These are phyloP conservation scores for Euleptes europaea DNA, from an alignment of 2,113 vertebrate genomes.

Conservation along the genomic window DNA sequence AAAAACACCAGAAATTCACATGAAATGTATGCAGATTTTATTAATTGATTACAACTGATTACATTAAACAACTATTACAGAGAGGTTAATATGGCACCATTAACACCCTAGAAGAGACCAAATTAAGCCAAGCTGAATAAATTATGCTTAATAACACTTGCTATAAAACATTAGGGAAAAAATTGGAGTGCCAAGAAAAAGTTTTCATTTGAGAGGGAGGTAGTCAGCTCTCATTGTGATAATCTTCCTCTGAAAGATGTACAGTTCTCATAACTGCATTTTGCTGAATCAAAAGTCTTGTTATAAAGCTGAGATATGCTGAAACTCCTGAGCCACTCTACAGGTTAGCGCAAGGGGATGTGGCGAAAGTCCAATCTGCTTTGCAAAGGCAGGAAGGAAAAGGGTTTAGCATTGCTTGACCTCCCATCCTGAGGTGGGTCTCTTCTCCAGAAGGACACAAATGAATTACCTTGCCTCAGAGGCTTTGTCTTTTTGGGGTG, in stretches of 20 bases:
- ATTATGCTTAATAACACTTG: background rate
- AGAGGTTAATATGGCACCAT: background rate
- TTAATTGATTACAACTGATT: background rate
- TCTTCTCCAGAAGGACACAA: slow-evolving; percentile 7
- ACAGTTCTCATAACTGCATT: too few species aligned
- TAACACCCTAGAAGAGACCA: background rate
- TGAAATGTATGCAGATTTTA: background rate
- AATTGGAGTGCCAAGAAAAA: background rate
- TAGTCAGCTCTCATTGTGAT: background rate
- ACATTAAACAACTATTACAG: too few species aligned
- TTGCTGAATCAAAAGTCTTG: background rate
- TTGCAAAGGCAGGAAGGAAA: slow-evolving; percentile 33
- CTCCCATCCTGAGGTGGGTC: slow-evolving; percentile 2
- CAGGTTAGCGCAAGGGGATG: background rate
- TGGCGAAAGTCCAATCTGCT: slow-evolving; percentile 19
- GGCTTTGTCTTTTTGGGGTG: too few species aligned
- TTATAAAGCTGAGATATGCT: background rate
- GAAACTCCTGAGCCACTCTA: background rate
- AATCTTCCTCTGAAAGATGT: background rate
- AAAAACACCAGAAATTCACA: background rate
- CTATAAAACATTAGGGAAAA: background rate
- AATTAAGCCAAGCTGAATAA: background rate
- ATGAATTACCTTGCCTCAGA: background rate
- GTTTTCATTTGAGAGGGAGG: background rate
- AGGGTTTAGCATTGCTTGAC: slow-evolving; percentile 20